Conservation (phyloP, 2,797 vertebrate genomes). For the Artibeus jamaicensis region DNA sequence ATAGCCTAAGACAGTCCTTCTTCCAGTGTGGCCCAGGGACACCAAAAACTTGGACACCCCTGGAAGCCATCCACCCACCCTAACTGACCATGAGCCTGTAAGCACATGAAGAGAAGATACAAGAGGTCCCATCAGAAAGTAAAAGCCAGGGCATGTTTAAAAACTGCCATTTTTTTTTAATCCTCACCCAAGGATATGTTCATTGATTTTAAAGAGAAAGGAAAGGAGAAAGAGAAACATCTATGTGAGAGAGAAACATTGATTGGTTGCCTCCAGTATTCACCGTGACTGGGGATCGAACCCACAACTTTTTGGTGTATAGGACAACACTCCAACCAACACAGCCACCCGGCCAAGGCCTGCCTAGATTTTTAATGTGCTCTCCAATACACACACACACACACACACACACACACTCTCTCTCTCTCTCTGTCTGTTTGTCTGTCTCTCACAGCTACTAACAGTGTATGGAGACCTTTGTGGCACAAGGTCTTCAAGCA, state of each 20-base stretch:
- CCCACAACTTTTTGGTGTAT: not conserved
- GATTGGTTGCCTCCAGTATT: not conserved
- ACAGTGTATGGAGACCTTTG: not conserved
- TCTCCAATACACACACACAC: not conserved
- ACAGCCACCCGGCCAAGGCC: not conserved
- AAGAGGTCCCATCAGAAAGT: not conserved
- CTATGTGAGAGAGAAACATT: not conserved
- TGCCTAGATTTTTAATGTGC: not conserved
- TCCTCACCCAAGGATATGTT: not conserved
- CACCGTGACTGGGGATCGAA: not conserved
- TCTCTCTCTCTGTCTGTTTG: no score
- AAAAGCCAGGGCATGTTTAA: not conserved
- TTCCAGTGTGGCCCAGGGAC: no score
- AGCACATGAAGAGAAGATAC: not conserved
- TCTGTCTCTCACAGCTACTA: no score
- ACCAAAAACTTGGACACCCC: no score
- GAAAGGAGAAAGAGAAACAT: not conserved
- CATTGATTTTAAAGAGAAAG: not conserved
- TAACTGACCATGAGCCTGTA: not conserved
- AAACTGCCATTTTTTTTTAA: not conserved
- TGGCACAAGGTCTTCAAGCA: not conserved
- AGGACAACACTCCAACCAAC: not conserved
- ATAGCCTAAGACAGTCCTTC: no score
- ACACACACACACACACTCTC: not conserved
- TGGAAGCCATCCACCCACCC: not conserved